Conservation (phyloP, 2,797 vertebrate genomes). For the Sylvia borin region DNA sequence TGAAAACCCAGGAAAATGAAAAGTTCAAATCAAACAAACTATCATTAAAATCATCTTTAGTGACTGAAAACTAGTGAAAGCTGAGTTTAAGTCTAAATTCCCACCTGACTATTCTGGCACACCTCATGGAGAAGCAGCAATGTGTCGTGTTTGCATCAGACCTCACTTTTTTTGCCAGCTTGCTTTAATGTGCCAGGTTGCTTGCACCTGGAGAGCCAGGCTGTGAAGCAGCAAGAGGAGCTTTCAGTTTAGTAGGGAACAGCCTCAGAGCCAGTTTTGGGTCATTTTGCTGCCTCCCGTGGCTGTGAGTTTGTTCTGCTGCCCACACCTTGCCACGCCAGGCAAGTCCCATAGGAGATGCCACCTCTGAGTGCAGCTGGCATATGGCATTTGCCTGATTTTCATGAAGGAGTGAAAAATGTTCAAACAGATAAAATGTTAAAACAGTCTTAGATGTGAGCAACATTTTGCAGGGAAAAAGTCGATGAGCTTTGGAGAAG, state of each 20-base stretch:
- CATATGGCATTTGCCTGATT: not conserved
- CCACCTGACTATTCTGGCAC: not conserved
- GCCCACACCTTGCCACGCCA: not conserved
- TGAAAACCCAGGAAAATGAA: not conserved
- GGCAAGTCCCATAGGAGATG: not conserved
- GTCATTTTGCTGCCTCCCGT: fast-evolving
- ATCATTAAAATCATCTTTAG: not conserved
- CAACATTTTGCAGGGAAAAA: not conserved
- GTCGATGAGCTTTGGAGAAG: not conserved
- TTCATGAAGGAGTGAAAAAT: not conserved
- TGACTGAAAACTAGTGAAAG: not conserved
- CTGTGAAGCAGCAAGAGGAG: fast-evolving
- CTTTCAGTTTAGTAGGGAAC: not conserved
- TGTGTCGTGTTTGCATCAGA: fast-evolving
- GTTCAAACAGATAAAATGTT: not conserved
- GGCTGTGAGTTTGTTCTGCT: not conserved
- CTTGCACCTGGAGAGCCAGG: not conserved
- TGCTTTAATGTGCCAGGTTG: not conserved
- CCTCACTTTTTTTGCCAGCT: not conserved
- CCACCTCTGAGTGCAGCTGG: not conserved
- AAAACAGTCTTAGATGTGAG: not conserved
- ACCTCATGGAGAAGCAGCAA: fast-evolving
- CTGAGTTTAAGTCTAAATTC: not conserved
- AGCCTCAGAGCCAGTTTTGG: not conserved
- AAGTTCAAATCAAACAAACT: not conserved